Conservation (phyloP, 2,797 vertebrate genomes). For the Astyanax mexicanus region DNA sequence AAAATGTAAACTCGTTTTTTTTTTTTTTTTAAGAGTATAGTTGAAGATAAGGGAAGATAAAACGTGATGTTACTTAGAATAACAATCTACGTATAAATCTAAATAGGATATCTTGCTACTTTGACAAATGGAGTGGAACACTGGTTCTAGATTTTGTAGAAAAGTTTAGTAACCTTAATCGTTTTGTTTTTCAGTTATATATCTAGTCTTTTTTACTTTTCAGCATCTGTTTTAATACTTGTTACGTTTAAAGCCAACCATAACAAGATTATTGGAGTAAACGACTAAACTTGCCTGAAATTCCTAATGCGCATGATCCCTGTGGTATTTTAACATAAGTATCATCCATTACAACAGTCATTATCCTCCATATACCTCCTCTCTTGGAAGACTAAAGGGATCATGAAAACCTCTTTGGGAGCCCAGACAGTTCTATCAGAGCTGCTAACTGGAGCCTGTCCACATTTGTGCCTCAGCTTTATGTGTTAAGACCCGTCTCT, state of each 20-base stretch:
- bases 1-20: too few species aligned
- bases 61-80: too few species aligned
- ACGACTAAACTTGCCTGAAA: slow-evolving; percentile 37
- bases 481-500: slow-evolving; percentile 75
- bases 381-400: slow-evolving; percentile 72
- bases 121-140: too few species aligned
- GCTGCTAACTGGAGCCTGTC: slow-evolving; percentile 76
- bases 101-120: too few species aligned
- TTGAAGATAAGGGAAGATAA: too few species aligned
- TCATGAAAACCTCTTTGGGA: slow-evolving; percentile 75
- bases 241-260: slow-evolving; percentile 12
- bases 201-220: too few species aligned
- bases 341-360: slow-evolving; percentile 56
- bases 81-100: too few species aligned
- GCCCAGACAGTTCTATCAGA: slow-evolving; percentile 76
- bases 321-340: slow-evolving; percentile 38
- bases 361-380: slow-evolving; percentile 70
- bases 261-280: slow-evolving; percentile 19
- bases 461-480: slow-evolving; percentile 76
- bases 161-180: too few species aligned
- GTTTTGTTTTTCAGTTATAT: background rate
- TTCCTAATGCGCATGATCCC: slow-evolving; percentile 34
- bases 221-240: background rate
- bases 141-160: too few species aligned
- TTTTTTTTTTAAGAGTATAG: too few species aligned